Evolutionary conservation across 2,113 vertebrate species (phyloP).

Genomic region (Chamaetylas fuelleborni): DNA sequence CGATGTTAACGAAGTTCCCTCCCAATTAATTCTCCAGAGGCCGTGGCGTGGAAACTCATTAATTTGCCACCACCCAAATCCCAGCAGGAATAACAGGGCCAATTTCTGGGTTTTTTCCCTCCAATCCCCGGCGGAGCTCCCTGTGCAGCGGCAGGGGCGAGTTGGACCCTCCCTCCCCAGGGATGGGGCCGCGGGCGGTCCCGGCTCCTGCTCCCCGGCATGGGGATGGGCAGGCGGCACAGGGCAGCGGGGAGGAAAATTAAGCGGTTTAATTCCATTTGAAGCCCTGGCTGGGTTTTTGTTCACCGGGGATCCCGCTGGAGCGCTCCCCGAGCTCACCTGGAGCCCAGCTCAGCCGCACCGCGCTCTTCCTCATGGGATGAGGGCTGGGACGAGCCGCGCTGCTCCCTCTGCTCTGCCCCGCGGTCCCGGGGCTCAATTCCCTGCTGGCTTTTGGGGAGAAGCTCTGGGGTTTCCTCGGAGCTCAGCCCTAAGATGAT

Average conservation of each 20-base stretch:
- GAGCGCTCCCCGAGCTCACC: accelerated
- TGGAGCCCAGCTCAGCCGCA: accelerated
- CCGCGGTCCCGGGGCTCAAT: accelerated
- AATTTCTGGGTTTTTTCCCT: background rate
- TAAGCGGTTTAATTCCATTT: background rate
- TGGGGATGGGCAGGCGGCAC: accelerated
- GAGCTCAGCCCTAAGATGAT: accelerated
- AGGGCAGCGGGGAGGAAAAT: background rate
- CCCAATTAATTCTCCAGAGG: constrained; percentile 7
- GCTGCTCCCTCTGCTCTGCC: background rate
- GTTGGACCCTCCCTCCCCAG: background rate
- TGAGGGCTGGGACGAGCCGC: background rate
- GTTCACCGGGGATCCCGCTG: accelerated
- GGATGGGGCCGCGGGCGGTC: accelerated
- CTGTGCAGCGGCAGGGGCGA: accelerated
- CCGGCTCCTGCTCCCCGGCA: background rate
- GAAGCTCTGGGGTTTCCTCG: background rate
- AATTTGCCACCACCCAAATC: background rate
- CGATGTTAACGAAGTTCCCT: background rate
- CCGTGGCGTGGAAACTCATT: background rate
- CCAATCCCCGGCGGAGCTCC: background rate
- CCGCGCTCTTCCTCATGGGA: accelerated
- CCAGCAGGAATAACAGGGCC: background rate
- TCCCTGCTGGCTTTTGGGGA: background rate
- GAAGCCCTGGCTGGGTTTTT: background rate